phyloP scores from a whole-genome alignment of 2,113 vertebrate species.

The Meriones unguiculatus region DNA sequence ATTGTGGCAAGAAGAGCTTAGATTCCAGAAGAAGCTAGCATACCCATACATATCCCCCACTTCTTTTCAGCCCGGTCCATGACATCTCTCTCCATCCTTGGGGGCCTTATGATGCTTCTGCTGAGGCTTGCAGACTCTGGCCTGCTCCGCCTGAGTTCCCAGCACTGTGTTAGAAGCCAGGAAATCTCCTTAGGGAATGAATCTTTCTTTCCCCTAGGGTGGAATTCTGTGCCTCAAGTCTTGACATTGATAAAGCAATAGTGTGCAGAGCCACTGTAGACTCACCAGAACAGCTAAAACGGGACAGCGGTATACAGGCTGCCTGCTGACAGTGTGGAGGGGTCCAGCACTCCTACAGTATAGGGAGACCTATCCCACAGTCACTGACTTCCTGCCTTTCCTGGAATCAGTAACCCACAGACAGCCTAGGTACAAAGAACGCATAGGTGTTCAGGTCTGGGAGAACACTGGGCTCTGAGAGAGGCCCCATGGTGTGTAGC shows the following conservation, averaged over 20 bases:
- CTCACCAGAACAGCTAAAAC: not conserved
- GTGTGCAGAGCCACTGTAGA: fast-evolving
- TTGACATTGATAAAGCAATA: fast-evolving
- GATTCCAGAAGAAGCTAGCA: not conserved
- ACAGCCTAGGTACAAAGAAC: not conserved
- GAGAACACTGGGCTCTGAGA: no score
- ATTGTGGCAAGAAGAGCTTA: not conserved
- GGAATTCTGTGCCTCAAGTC: not conserved
- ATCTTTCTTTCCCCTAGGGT: not conserved
- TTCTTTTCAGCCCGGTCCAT: fast-evolving
- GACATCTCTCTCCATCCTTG: not conserved
- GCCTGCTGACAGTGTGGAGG: fast-evolving
- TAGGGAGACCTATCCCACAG: fast-evolving
- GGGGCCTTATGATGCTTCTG: fast-evolving
- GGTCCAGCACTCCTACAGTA: no score
- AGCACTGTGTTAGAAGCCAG: not conserved
- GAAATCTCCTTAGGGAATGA: not conserved
- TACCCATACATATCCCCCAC: not conserved
- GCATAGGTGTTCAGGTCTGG: no score
- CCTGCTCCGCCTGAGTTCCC: not conserved
- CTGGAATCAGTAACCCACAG: not conserved
- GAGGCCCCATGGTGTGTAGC: not conserved
- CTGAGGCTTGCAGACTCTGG: not conserved
- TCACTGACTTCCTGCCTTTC: no score
- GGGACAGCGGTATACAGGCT: not conserved